Percentiles rank a stretch among this genome's conserved stretches.
These are phyloP conservation scores for Hippotragus niger DNA, from an alignment of 2,113 vertebrate species.

Conservation along the genomic window DNA sequence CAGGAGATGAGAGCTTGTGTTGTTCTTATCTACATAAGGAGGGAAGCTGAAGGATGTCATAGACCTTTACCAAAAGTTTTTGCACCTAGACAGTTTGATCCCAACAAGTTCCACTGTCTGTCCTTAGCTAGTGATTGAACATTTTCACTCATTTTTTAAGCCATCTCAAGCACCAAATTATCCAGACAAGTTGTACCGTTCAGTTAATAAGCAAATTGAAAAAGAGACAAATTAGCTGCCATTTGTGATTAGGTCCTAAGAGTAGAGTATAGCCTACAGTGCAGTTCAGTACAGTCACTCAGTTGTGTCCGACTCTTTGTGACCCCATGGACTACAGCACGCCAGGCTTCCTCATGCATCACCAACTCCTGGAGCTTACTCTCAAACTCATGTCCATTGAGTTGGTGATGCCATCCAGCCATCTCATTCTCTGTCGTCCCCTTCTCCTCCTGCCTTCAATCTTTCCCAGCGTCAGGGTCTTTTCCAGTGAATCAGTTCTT, in stretches of 20 bases:
- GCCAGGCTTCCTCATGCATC: neutral
- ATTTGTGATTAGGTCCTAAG: neutral
- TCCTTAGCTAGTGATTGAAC: neutral
- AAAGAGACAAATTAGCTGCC: neutral
- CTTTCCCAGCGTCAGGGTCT: neutral
- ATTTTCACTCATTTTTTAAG: slow-evolving; percentile 37
- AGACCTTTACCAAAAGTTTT: neutral
- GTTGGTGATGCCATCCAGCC: neutral
- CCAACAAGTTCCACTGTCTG: neutral
- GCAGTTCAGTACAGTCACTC: neutral
- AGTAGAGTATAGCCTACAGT: neutral
- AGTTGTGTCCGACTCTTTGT: neutral
- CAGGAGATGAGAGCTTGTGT: neutral
- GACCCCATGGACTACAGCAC: neutral
- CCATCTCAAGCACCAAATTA: slow-evolving; percentile 32
- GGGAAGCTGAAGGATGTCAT: neutral
- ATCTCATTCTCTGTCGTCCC: neutral
- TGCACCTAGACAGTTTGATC: neutral
- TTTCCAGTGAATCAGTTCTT: neutral
- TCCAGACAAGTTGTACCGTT: neutral
- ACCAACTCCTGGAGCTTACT: neutral
- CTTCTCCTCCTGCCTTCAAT: neutral
- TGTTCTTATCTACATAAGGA: neutral
- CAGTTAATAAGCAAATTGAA: neutral
- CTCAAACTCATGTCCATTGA: neutral